Evolutionary conservation across 64 coral and sea anemone genomes (phyloP).

Genomic region (Montipora foliosa): DNA sequence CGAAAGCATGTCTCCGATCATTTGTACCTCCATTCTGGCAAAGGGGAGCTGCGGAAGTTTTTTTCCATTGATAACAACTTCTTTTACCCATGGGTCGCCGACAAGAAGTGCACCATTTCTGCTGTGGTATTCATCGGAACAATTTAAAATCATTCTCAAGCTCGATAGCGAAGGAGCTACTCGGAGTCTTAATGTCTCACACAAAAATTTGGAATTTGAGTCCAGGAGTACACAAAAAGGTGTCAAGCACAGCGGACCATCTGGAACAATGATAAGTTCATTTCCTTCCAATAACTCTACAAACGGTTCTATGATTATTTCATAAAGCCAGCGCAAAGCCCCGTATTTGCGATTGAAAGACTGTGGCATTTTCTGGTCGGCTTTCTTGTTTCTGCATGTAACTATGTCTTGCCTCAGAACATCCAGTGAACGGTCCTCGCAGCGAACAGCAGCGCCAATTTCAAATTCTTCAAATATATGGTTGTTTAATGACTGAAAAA

Average conservation of each 20-base stretch:
- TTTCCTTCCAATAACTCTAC: no score
- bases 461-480: no score
- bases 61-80: conserved; percentile 30
- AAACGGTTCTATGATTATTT: no score
- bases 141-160: background rate
- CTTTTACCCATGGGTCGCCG: background rate
- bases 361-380: background rate
- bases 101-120: conserved; percentile 30
- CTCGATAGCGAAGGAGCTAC: no score
- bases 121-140: background rate
- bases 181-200: background rate
- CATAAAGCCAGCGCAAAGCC: no score
- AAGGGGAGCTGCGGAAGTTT: background rate
- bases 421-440: conserved; percentile 12
- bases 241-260: conserved; percentile 8
- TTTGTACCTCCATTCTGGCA: background rate
- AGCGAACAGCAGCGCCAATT: no score
- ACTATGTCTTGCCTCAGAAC: background rate
- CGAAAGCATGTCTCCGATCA: no score
- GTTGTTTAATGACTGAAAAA: no score
- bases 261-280: background rate
- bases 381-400: background rate
- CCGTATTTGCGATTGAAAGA: background rate
- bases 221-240: conserved; percentile 1
- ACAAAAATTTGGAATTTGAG: conserved; percentile 3